Evolutionary conservation across 2,113 vertebrate genomes (phyloP), one percentile per base, ranked within the genome.

Genomic region (Neodontobutis hainanensis): DNA sequence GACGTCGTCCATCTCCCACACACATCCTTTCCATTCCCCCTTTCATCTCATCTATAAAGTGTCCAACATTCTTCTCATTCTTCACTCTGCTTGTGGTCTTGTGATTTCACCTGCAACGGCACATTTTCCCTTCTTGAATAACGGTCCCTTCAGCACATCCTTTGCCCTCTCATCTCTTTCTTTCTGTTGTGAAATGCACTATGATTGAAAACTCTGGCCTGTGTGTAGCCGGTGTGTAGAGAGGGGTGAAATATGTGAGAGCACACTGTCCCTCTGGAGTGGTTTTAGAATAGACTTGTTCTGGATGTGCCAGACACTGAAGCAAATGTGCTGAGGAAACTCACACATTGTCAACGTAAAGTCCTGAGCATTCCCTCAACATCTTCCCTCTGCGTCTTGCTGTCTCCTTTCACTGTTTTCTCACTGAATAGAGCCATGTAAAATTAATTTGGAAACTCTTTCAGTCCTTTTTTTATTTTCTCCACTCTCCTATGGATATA

Each of bases 161-260:
- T 57, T 6, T 14, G 3, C 46, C 53, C 15, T 65, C 35, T 58
- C 35, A 43, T 46, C 15, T 51, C 51, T 15, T 36, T 9, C 27
- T 46, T 42, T 59, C 5, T 14, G 49, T 70, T 53, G 58, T 64
- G 36, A 53, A 44, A 70, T 56, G 50, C 61, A 40, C 43, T 47
- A 46, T 83, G 81, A 85, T 79, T 60, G 75, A 82, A 59, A 68
- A 78, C 70, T 50, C 36, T 1, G 36, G 48, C 48, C 50, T 48
- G 19, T 74, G 68, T 69, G 47, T 51, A 27, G 19, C 19, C 19
- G 19, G 50, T 35, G 7, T 48, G 50, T 11, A 78, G 59, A 45
- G 15, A 43, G 38, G 65, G 65, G 55, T 82, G 65, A 77, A 70
- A 63, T 68, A 82, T 79, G 59, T 70, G 55, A 70, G 61, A 55